Evolutionary conservation across 1,140 invertebrate genomes (phyloP), one percentile per base, ranked within the genome.

Genomic region (Drosophila ohnishii): DNA sequence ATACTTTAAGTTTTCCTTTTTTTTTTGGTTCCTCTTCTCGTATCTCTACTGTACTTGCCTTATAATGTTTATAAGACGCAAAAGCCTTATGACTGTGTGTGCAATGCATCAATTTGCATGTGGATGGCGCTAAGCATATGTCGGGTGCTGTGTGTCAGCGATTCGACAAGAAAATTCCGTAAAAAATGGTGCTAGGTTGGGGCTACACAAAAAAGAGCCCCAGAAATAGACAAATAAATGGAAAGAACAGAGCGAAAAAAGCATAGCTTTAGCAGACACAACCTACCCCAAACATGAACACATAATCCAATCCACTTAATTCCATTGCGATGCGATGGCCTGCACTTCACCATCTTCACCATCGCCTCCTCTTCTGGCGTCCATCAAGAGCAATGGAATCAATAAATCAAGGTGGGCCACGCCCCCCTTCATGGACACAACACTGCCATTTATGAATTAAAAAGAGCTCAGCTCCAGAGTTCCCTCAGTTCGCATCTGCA

Each of bases 371-470:
- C 19, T 32, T 35, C 50, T 53, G 32, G 50, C 50, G 32, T 37
- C 35, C 63, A 14, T 37, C 37, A 56, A 37, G 25, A 51, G 35
- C 65, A 37, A 28, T 40, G 28, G 59, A 62, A 79, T 76, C 71
- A 84, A 84, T 79, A 75, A 81, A 83, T 84, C 80, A 83, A 79
- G 70, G 60, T 70, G 57, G 45, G 47, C 51, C 71, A 84, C 71
- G 48, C 80, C 75, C 75, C 74, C 80, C 35, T 66, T 56, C 40
- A 69, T 39, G 45, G 25, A 62, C 67, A 65, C 55, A 69, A 72
- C 47, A 69, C 67, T 69, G 32, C 32, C 47, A 73, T 48, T 80
- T 69, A 73, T 85, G 81, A 84, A 84, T 83, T 83, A 83, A 80
- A 80, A 80, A 58, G 48, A 47, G 45, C 25, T 47, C 22, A 74